These are phyloP conservation scores for Orcinus orca DNA, from an alignment of 2,113 vertebrate species.

Conservation along the genomic window DNA sequence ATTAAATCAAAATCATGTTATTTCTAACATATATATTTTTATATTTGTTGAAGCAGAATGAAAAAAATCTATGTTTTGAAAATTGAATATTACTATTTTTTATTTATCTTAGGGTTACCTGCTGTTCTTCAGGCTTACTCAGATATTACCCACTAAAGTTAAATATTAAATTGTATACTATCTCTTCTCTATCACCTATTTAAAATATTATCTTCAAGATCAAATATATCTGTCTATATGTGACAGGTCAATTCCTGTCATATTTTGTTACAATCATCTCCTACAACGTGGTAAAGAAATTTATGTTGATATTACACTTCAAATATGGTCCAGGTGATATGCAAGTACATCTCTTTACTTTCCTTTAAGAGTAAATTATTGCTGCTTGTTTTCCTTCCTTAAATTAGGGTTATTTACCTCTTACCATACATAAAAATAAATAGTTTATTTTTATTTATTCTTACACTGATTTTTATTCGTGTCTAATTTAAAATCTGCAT, in stretches of 20 bases:
- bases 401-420: background rate
- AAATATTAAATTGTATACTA: background rate
- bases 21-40: background rate
- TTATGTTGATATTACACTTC: background rate
- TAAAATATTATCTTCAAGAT: background rate
- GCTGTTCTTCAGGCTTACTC: background rate
- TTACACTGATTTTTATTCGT: background rate
- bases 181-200: background rate
- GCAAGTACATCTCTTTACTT: background rate
- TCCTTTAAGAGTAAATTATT: background rate
- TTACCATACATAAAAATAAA: background rate
- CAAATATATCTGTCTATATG: background rate
- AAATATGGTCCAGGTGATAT: background rate
- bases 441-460: background rate
- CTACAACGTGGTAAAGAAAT: background rate
- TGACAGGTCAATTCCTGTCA: background rate
- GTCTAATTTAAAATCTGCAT: background rate
- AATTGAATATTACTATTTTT: background rate
- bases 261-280: background rate
- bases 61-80: background rate
- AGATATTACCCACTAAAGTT: background rate
- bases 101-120: background rate
- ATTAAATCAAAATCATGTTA: background rate
- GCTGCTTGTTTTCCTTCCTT: background rate
- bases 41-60: background rate